Evolutionary conservation across 2,888 invertebrate species (phyloP), one percentile per base, ranked within the genome.

Genomic region (Melolontha melolontha): DNA sequence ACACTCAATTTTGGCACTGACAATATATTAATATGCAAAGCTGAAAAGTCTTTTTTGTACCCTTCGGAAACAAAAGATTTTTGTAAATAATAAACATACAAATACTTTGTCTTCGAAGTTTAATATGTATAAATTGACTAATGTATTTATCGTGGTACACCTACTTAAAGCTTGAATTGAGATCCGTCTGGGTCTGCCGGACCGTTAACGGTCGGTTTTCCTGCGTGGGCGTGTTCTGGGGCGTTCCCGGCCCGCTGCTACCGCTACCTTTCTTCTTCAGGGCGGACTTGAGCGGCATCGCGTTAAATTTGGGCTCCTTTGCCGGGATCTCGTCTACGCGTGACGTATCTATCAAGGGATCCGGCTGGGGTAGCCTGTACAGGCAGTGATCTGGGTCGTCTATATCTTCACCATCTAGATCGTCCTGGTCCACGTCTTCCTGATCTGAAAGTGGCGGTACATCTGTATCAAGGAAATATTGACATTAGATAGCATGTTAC

Each of bases 301-400:
- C 95, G 85, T 94, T 92, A 84, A 94, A 92, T 79, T 92, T 91
- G 47, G 95, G 96, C 86, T 96, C 95, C 85, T 95, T 95, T 68
- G 96, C 95, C 75, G 95, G 95, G 78, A 96, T 95, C 85, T 95
- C 95, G 83, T 96, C 95, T 71, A 96, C 91, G 74, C 94, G 89
- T 67, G 91, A 90, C 68, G 94, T 94, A 84, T 95, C 95, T 76
- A 91, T 90, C 74, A 86, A 84, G 34, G 90, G 90, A 80, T 90
- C 89, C 44, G 89, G 88, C 76, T 87, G 89, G 74, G 85, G 85
- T 82, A 84, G 85, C 76, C 84, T 85, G 78, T 84, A 86, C 79
- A 87, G 82, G 78, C 87, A 89, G n/a, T 80, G 81, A 41, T 90
- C 91, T 70, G 89, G 89, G 69, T 90, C 90, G 54, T 89, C 89